phyloP scores from a whole-genome alignment of 2,888 invertebrate genomes.

The Boloria euphrosyne region DNA sequence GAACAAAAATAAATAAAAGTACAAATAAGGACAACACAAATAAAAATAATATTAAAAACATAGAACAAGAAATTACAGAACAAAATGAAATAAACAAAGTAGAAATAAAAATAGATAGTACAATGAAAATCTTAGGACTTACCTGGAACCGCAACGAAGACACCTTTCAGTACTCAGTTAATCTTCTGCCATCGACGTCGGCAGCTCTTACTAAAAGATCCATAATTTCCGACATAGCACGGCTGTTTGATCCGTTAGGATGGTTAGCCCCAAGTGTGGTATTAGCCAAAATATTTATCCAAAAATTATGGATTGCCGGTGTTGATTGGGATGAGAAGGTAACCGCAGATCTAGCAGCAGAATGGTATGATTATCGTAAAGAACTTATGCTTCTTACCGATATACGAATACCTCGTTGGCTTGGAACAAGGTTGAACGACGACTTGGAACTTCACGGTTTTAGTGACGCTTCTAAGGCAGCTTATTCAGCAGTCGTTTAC shows the following conservation, averaged over 20 bases:
- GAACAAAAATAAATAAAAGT: background rate
- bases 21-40: background rate
- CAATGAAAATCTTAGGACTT: slow-evolving; percentile 30
- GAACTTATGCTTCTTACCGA: slow-evolving; percentile 24
- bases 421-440: slow-evolving; percentile 23
- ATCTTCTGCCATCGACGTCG: background rate
- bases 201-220: slow-evolving; percentile 25
- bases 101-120: background rate
- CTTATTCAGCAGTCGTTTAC: slow-evolving; percentile 36
- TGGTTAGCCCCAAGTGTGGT: slow-evolving; percentile 47
- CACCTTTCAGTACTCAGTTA: slow-evolving; percentile 11
- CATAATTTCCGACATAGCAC: slow-evolving; percentile 33
- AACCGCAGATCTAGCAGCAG: slow-evolving; percentile 29
- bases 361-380: slow-evolving; percentile 39
- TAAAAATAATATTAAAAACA: too few species aligned
- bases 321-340: slow-evolving; percentile 47
- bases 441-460: slow-evolving; percentile 41
- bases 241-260: slow-evolving; percentile 46
- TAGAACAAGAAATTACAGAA: background rate
- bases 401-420: slow-evolving; percentile 36
- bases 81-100: background rate
- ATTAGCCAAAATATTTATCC: slow-evolving; percentile 45
- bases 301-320: slow-evolving; percentile 48
- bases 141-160: slow-evolving; percentile 21
- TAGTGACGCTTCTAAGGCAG: slow-evolving; percentile 39